Evolutionary conservation across 1,140 invertebrate species (phyloP).

Genomic region (Bathynomus jamesi): DNA sequence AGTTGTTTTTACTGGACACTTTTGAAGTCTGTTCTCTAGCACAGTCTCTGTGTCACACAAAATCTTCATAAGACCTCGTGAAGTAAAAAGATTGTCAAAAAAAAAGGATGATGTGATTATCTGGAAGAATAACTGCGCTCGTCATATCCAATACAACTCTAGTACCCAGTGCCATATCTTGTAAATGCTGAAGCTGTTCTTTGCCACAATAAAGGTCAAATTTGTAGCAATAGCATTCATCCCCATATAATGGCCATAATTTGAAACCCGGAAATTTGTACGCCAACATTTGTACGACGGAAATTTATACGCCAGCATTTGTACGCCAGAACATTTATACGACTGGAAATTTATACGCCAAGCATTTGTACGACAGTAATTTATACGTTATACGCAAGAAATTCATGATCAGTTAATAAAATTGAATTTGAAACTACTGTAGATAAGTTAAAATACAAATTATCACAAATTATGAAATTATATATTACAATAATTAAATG

Average conservation of each 20-base stretch:
- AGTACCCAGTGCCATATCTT: background rate
- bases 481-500: too few species aligned
- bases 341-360: too few species aligned
- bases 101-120: background rate
- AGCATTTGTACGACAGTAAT: too few species aligned
- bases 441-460: too few species aligned
- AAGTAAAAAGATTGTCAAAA: background rate
- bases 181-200: background rate
- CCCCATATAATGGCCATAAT: background rate
- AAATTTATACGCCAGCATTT: too few species aligned
- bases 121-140: background rate
- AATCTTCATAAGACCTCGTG: too few species aligned
- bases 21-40: background rate
- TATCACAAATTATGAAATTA: too few species aligned
- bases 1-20: background rate
- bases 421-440: too few species aligned
- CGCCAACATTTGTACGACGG: too few species aligned
- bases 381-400: too few species aligned
- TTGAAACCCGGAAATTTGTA: background rate
- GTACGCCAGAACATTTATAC: too few species aligned
- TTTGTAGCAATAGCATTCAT: background rate
- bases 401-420: too few species aligned
- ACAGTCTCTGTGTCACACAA: background rate
- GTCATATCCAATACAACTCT: background rate
- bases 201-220: background rate